Conservation (phyloP, 1,140 invertebrate species). For the Drosophila serrata region DNA sequence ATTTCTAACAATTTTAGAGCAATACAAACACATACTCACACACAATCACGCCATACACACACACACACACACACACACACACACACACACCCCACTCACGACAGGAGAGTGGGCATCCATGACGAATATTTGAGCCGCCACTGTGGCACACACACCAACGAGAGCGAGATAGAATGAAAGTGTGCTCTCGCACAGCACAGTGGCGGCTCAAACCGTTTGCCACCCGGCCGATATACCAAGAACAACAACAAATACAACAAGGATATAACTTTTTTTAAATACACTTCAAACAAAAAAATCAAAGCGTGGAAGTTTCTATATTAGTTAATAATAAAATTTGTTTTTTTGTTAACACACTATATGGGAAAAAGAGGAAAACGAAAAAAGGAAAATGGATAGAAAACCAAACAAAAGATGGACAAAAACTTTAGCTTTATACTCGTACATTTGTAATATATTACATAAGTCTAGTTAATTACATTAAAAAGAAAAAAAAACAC, state of each 20-base stretch:
- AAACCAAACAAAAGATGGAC: constrained; percentile 64
- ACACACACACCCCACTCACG: constrained; percentile 6
- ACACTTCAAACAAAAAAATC: constrained; percentile 69
- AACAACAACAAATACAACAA: constrained; percentile 33
- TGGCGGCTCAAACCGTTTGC: constrained; percentile 43
- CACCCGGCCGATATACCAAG: constrained; percentile 13
- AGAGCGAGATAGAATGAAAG: constrained; percentile 12
- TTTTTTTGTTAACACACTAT: constrained; percentile 80
- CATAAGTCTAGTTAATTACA: constrained; percentile 84
- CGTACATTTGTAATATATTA: constrained; percentile 85
- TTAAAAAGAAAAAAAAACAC: constrained; percentile 39
- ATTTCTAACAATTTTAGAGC: constrained; percentile 72
- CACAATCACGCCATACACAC: constrained; percentile 17
- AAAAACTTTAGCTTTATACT: constrained; percentile 85
- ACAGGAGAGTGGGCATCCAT: constrained; percentile 8
- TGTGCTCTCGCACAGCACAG: constrained; percentile 34
- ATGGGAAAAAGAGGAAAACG: constrained; percentile 4
- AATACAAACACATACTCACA: constrained; percentile 53
- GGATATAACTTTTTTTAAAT: constrained; percentile 69
- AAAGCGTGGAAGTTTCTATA: constrained; percentile 80
- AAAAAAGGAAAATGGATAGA: background rate
- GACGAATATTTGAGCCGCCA: constrained; percentile 35
- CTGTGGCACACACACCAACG: constrained; percentile 17
- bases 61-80: constrained; percentile 15
- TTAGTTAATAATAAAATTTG: constrained; percentile 79